Percentiles rank a stretch among this genome's conserved stretches.
Conservation (phyloP, 2,888 invertebrate species). For the Sicus ferrugineus region DNA sequence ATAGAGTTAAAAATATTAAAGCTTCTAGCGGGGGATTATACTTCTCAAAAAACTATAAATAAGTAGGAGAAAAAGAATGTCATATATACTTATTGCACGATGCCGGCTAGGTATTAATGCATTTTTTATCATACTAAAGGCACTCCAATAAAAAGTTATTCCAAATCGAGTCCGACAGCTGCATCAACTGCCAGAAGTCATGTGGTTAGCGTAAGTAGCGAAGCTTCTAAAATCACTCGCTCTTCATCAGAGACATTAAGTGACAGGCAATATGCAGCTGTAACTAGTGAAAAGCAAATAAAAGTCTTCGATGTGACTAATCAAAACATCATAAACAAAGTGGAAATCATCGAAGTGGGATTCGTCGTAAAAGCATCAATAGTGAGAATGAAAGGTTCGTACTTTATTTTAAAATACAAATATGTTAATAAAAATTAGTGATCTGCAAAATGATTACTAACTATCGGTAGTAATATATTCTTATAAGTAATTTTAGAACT, state of each 20-base stretch:
- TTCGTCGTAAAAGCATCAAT: slow-evolving; percentile 95
- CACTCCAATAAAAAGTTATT: slow-evolving; percentile 76
- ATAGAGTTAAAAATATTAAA: too few species aligned
- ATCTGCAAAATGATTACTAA: too few species aligned
- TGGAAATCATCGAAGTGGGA: slow-evolving; percentile 90
- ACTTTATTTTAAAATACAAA: too few species aligned
- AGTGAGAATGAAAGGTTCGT: slow-evolving; percentile 84
- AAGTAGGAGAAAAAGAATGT: not conserved
- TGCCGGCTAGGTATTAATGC: too few species aligned
- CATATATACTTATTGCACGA: not conserved
- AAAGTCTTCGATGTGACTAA: slow-evolving; percentile 93
- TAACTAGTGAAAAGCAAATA: slow-evolving; percentile 95
- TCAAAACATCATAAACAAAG: slow-evolving; percentile 92
- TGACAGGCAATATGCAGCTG: slow-evolving; percentile 91
- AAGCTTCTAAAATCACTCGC: slow-evolving; percentile 58
- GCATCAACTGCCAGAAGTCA: slow-evolving; percentile 61
- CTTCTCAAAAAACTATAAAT: too few species aligned
- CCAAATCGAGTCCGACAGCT: slow-evolving; percentile 78
- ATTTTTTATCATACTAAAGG: slow-evolving; percentile 57
- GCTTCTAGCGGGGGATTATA: too few species aligned
- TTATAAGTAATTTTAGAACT: too few species aligned
- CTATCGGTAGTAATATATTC: too few species aligned
- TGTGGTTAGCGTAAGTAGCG: slow-evolving; percentile 51
- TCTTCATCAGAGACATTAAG: slow-evolving; percentile 66
- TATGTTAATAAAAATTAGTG: too few species aligned